Evolutionary conservation across 2,888 invertebrate genomes (phyloP).

Genomic region (Athripsodes cinereus): DNA sequence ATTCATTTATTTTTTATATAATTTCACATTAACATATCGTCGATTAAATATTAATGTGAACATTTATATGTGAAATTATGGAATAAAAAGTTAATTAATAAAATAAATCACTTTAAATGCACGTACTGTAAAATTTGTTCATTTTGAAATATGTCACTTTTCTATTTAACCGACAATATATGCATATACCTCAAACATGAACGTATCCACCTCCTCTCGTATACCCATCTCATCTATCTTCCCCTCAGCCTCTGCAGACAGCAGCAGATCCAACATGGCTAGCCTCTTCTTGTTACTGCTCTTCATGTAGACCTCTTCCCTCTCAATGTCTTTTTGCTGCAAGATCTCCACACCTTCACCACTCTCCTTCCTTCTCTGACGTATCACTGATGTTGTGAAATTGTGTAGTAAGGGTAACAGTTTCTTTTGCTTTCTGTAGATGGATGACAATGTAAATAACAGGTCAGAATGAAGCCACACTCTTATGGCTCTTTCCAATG

Average conservation of each 20-base stretch:
- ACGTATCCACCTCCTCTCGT: constrained; percentile 64
- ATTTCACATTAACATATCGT: too few species aligned
- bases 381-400: constrained; percentile 14
- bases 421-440: constrained; percentile 43
- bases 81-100: too few species aligned
- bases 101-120: too few species aligned
- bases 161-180: too few species aligned
- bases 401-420: constrained; percentile 29
- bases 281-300: constrained; percentile 41
- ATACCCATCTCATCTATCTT: constrained; percentile 54
- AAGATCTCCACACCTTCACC: background rate
- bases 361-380: constrained; percentile 9
- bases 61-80: too few species aligned
- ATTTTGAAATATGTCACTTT: too few species aligned
- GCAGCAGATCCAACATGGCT: constrained; percentile 58
- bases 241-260: constrained; percentile 52
- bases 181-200: constrained; percentile 63
- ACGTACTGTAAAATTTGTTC: too few species aligned
- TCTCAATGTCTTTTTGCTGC: background rate
- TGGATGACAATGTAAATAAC: constrained; percentile 46
- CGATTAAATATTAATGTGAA: too few species aligned
- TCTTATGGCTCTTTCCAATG: constrained; percentile 39
- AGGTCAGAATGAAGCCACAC: constrained; percentile 53
- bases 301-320: constrained; percentile 4
- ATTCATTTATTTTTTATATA: too few species aligned